Base-by-base conservation (phyloP, 2,113 vertebrate species). In the Boulengeromyrus knoepffleri region DNA sequence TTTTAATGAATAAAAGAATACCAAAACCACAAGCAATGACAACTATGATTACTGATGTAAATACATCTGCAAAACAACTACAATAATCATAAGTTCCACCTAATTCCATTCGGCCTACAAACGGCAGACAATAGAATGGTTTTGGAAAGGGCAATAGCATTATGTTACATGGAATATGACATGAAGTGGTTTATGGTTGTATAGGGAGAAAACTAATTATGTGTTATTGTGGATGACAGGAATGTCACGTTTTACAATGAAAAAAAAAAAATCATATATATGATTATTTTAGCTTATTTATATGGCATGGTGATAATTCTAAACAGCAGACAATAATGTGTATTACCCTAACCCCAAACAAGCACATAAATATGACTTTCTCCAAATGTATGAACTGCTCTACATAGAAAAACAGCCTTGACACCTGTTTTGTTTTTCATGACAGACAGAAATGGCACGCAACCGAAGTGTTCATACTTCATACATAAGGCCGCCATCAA, bases 351-450 rank as follows among this genome's bases (percentile, higher is more conserved):
- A n/a, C 7, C n/a, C 47, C 21, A 47, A 50, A 39, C 45, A 86
- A 52, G 13, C 13, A 31, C 45, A 50, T 52, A 50, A 31, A 49
- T 52, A 24, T 87, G 17, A 52, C 50, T 52, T 52, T 53, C 24
- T 17, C 50, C 50, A 53, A 87, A 87, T 56, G 31, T 87, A 39
- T 56, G 50, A 87, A 36, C n/a, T 36, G 50, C 6, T 87, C 12
- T 53, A 87, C 6, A 87, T 9, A 53, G 19, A 56, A 87, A 10
- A 87, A 87, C 85, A 19, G n/a, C 85, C 85, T 27, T 39, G 31
- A 87, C 50, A 56, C 50, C 50, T 87, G 24, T 87, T 52, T 87
- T 87, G 47, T 56, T 53, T 87, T 87, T 53, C 85, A 87, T 87
- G 85, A 87, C 50, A 31, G 85, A 86, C n/a, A 56, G 45, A 53